Percentiles rank a stretch among this genome's conserved stretches.
Conservation (phyloP, 2,113 vertebrate species). For the Cynocephalus volans region DNA sequence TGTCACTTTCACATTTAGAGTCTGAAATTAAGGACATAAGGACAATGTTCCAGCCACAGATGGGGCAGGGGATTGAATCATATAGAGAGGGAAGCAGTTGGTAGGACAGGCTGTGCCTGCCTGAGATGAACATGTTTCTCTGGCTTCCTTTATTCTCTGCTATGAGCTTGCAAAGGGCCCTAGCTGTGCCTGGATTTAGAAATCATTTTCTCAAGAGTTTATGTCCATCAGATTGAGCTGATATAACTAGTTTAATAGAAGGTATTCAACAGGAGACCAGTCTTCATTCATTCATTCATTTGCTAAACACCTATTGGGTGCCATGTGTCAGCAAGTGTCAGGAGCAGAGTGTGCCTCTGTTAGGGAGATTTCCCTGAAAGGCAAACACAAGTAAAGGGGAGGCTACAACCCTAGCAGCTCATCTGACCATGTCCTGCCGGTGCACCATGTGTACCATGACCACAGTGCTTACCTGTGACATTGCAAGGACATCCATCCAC, state of each 20-base stretch:
- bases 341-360: background rate
- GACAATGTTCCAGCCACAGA: background rate
- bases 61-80: background rate
- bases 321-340: background rate
- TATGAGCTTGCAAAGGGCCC: background rate
- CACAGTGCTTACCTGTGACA: background rate
- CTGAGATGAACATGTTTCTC: background rate
- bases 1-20: background rate
- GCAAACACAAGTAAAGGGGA: background rate
- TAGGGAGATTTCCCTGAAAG: background rate
- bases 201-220: background rate
- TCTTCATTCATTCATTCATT: background rate
- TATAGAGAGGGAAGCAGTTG: background rate
- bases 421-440: background rate
- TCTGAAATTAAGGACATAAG: background rate
- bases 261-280: background rate
- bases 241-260: background rate
- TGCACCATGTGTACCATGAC: accelerated
- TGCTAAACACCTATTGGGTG: background rate
- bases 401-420: background rate
- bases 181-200: background rate
- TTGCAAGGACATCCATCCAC: background rate
- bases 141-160: background rate
- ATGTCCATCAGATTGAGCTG: background rate
- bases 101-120: background rate